Evolutionary conservation across 2,797 vertebrate genomes (phyloP).

Genomic region (Rhabdophis nuchalis): DNA sequence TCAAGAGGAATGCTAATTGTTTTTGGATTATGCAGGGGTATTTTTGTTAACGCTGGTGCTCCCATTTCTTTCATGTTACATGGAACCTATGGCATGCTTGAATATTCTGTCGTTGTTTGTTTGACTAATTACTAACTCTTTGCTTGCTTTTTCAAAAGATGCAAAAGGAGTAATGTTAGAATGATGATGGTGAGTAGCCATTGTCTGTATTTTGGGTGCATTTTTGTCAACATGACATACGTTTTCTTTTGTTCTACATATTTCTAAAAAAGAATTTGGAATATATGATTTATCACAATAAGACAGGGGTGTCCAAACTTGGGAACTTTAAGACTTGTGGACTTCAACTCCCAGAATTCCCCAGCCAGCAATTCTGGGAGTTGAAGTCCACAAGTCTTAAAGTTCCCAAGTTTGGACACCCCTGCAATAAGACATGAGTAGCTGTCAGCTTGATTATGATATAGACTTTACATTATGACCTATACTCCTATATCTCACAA

Average conservation of each 20-base stretch:
- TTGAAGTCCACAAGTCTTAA: too few relatives aligned
- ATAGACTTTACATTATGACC: background rate
- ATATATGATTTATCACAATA: background rate
- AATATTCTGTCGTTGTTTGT: slow-evolving; percentile 53
- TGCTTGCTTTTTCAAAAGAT: slow-evolving; percentile 72
- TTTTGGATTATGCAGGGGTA: background rate
- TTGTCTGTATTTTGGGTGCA: slow-evolving; percentile 8
- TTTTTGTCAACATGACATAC: background rate
- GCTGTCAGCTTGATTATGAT: background rate
- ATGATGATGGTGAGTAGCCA: slow-evolving; percentile 75
- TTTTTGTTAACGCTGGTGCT: background rate
- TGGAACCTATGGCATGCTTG: slow-evolving; percentile 50
- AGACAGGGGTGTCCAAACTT: too few relatives aligned
- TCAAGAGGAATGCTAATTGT: background rate
- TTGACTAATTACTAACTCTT: slow-evolving; percentile 68
- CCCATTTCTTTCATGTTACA: background rate
- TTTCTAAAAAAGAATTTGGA: background rate
- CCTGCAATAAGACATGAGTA: background rate
- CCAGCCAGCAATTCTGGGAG: too few relatives aligned
- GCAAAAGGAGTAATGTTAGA: slow-evolving; percentile 78
- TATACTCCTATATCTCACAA: background rate
- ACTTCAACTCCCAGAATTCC: too few relatives aligned
- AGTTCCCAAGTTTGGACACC: too few relatives aligned
- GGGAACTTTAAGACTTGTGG: too few relatives aligned
- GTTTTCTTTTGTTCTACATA: background rate